Evolutionary conservation across 2,888 invertebrate species (phyloP).

Genomic region (Melikaiella ostensackeni): DNA sequence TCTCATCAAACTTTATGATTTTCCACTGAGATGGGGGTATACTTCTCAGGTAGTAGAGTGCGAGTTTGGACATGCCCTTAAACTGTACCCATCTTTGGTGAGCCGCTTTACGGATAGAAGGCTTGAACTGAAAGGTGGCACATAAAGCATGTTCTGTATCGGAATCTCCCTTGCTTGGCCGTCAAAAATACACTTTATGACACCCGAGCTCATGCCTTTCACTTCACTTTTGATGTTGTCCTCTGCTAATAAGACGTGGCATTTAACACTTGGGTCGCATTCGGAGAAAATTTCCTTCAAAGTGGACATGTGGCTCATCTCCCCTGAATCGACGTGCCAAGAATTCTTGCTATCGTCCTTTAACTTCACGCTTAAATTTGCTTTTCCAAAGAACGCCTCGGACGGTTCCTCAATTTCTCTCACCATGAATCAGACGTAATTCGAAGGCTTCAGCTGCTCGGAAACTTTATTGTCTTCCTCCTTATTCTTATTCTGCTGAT

Average conservation of each 20-base stretch:
- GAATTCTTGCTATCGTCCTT: background rate
- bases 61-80: no score
- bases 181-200: conserved; percentile 43
- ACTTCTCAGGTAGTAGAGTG: no score
- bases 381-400: no score
- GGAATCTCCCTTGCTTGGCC: conserved; percentile 39
- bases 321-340: no score
- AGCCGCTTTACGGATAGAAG: conserved; percentile 55
- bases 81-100: conserved; percentile 15
- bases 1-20: no score
- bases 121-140: conserved; percentile 51
- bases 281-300: background rate
- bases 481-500: no score
- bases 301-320: no score
- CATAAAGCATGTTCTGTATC: conserved; percentile 53
- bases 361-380: conserved; percentile 21
- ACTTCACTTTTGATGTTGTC: conserved; percentile 39
- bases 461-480: no score
- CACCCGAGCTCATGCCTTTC: conserved; percentile 48
- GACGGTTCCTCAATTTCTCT: no score
- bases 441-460: no score
- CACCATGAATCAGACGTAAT: no score
- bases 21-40: no score
- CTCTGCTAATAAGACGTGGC: conserved; percentile 44
- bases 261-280: conserved; percentile 18